phyloP scores from a whole-genome alignment of 2,113 vertebrate genomes.

The Myxocyprinus asiaticus region DNA sequence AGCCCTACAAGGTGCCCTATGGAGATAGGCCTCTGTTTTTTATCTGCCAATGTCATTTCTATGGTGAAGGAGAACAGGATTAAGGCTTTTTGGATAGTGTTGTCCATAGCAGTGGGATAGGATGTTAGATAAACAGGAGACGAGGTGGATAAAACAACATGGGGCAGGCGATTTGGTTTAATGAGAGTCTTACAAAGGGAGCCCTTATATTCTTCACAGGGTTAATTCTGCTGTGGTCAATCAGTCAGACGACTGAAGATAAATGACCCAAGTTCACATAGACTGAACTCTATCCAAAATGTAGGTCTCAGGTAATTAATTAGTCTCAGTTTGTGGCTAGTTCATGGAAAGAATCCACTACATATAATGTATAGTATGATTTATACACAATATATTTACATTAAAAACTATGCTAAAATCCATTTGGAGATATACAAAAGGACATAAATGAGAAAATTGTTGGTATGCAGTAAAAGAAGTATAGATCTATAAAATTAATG shows the following conservation, averaged over 20 bases:
- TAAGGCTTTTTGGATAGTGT: slow-evolving; percentile 42
- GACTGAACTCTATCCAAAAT: background rate
- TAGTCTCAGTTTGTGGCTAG: background rate
- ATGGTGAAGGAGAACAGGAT: slow-evolving; percentile 48
- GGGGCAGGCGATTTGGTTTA: slow-evolving; percentile 41
- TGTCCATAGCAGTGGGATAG: slow-evolving; percentile 46
- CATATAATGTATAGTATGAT: too few relatives aligned
- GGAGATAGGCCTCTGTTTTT: slow-evolving; percentile 33
- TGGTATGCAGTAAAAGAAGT: too few relatives aligned
- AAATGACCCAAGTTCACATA: slow-evolving; percentile 7
- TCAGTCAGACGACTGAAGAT: slow-evolving; percentile 20
- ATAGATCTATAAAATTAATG: too few relatives aligned
- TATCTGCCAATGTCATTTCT: slow-evolving; percentile 58
- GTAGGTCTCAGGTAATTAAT: background rate
- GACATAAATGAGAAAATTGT: too few relatives aligned
- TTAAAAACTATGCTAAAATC: too few relatives aligned
- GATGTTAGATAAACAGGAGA: slow-evolving; percentile 52
- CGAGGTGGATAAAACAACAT: slow-evolving; percentile 15
- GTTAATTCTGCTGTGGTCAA: slow-evolving; percentile 7
- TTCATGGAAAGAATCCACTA: background rate
- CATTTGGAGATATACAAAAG: too few relatives aligned
- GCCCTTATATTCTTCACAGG: slow-evolving; percentile 34
- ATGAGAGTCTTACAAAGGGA: slow-evolving; percentile 40
- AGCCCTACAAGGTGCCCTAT: slow-evolving; percentile 14
- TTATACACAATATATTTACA: too few relatives aligned